Conservation (phyloP, 2,888 invertebrate genomes). For the Ceraclea dissimilis region DNA sequence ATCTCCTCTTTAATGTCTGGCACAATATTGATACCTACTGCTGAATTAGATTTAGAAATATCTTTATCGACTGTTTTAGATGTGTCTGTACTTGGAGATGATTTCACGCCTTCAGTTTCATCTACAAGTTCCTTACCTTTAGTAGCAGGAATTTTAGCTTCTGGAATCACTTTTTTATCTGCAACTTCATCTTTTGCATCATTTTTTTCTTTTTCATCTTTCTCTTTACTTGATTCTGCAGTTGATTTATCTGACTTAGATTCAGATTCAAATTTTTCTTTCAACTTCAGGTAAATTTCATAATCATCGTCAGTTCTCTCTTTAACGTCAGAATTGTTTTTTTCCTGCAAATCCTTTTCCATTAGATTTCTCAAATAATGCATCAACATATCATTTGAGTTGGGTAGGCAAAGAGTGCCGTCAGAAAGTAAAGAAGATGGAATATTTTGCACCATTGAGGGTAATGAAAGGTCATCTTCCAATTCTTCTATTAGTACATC, state of each 20-base stretch:
- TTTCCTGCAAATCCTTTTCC: conserved; percentile 5
- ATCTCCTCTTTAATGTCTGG: neutral
- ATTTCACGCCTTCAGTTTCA: neutral
- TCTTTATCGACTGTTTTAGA: neutral
- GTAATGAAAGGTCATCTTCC: conserved; percentile 40
- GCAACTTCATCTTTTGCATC: neutral
- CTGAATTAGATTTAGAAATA: too few relatives aligned
- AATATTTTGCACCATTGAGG: conserved; percentile 43
- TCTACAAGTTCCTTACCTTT: too few relatives aligned
- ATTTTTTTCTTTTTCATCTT: neutral
- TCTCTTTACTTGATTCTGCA: neutral
- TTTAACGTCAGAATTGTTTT: neutral
- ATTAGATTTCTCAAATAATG: conserved; percentile 17
- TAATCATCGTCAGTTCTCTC: conserved; percentile 7
- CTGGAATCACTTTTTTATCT: neutral
- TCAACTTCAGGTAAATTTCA: conserved; percentile 18
- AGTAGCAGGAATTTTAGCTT: neutral
- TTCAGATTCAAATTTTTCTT: conserved; percentile 19
- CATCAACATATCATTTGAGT: conserved; percentile 17
- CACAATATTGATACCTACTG: neutral
- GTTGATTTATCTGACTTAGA: neutral
- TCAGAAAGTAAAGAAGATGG: conserved; percentile 38
- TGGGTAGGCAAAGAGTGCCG: conserved; percentile 28
- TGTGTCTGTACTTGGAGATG: neutral
- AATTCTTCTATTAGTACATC: conserved; percentile 48